These are phyloP conservation scores for Megalops cyprinoides DNA, from an alignment of 2,797 vertebrate genomes.

Conservation along the genomic window DNA sequence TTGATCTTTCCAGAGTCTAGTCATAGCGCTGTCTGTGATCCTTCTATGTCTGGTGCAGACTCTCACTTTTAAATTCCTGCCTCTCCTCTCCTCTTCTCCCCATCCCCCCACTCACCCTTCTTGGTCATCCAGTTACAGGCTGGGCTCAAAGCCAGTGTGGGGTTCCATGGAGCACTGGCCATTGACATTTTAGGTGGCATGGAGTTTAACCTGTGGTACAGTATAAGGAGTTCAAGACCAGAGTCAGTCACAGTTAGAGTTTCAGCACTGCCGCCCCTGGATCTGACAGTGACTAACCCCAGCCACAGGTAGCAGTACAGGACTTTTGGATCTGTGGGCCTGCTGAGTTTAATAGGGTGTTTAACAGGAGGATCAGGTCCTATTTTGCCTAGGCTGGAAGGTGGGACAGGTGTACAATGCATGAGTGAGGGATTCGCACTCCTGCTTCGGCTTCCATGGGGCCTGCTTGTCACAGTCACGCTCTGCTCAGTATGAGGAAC, in stretches of 20 bases:
- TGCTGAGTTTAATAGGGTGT: not conserved
- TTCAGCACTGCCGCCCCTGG: not conserved
- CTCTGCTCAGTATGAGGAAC: not conserved
- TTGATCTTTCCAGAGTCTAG: slow-evolving; percentile 41
- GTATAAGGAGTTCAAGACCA: slow-evolving; percentile 76
- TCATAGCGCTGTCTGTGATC: slow-evolving; percentile 16
- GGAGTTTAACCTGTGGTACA: slow-evolving; percentile 83
- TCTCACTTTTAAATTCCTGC: slow-evolving; percentile 17
- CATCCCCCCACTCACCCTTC: not conserved
- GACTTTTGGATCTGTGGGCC: not conserved
- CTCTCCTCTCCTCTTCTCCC: not conserved
- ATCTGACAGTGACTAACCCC: not conserved
- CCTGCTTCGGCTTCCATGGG: not conserved
- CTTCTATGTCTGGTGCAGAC: slow-evolving; percentile 27
- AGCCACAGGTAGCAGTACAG: not conserved
- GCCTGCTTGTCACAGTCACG: not conserved
- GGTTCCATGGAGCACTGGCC: slow-evolving; percentile 72
- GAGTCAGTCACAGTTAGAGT: slow-evolving; percentile 66
- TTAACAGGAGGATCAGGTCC: not conserved
- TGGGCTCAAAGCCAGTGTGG: slow-evolving; percentile 62
- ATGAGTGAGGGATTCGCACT: not conserved
- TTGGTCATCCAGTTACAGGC: slow-evolving; percentile 74
- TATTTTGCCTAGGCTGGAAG: slow-evolving; percentile 19
- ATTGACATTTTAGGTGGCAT: slow-evolving; percentile 78
- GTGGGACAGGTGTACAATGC: not conserved